Percentiles rank a stretch among this genome's conserved stretches.
These are phyloP conservation scores for Nephrotoma guestfalica DNA, from an alignment of 2,888 invertebrate species.

Conservation along the genomic window DNA sequence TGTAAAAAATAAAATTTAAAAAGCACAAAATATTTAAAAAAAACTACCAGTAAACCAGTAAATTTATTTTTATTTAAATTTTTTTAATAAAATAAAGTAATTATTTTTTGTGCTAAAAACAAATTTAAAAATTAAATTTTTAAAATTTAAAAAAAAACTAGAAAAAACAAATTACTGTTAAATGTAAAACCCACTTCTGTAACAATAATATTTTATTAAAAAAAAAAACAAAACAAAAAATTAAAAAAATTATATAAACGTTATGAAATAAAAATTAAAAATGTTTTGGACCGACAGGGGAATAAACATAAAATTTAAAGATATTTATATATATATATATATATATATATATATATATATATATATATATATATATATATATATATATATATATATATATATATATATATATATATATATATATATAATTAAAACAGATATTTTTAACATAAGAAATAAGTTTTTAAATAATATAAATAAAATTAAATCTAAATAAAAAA, in stretches of 20 bases:
- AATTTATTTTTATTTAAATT: not conserved
- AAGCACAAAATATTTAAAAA: not conserved
- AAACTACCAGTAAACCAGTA: not conserved
- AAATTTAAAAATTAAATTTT: not conserved
- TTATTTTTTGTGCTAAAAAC: not conserved
- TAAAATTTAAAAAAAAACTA: not conserved
- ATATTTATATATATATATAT: not conserved
- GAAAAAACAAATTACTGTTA: not conserved
- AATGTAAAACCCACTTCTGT: constrained; percentile 1
- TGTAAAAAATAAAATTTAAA: not conserved
- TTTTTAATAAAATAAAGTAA: not conserved
- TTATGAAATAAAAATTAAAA: constrained; percentile 1
- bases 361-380: not conserved
- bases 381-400: not conserved
- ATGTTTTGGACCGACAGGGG: constrained; percentile 4
- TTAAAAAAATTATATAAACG: constrained; percentile 1
- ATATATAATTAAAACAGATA: not conserved
- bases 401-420: not conserved
- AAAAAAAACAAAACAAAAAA: not conserved
- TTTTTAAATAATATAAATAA: not conserved
- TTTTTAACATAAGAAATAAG: not conserved
- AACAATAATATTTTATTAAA: not conserved
- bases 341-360: not conserved
- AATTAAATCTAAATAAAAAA: not conserved
- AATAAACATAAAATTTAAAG: not conserved